A percentile compares a stretch with the other conserved stretches of the same genome.
phyloP scores from a whole-genome alignment of 2,888 invertebrate genomes.

The Pollenia angustigena region DNA sequence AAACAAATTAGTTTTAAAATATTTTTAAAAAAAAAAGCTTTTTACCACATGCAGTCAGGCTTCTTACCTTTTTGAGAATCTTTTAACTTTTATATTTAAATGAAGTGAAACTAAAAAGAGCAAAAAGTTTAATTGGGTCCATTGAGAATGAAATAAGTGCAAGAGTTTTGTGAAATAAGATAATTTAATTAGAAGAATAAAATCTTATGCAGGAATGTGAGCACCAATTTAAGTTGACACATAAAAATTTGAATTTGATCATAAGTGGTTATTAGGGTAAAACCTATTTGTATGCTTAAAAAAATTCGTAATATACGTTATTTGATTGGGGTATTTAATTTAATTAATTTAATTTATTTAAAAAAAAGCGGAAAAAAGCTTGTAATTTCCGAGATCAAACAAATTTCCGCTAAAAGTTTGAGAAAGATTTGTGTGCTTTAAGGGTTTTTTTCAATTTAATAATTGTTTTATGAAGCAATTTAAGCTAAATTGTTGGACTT shows the following conservation, averaged over 20 bases:
- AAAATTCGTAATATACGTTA: too few relatives aligned
- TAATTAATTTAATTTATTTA: too few relatives aligned
- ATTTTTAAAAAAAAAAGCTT: conserved; percentile 29
- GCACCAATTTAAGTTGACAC: background rate
- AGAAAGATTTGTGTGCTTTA: too few relatives aligned
- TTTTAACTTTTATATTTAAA: conserved; percentile 14
- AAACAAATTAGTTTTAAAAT: conserved; percentile 41
- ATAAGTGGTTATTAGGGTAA: background rate
- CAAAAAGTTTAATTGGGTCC: conserved; percentile 16
- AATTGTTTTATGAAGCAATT: too few relatives aligned
- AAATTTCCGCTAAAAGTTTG: too few relatives aligned
- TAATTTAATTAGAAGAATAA: conserved; percentile 52
- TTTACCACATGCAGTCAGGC: conserved; percentile 31
- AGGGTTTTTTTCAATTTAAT: too few relatives aligned
- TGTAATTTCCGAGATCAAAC: too few relatives aligned
- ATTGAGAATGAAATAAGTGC: conserved; percentile 9
- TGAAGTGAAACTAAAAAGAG: conserved; percentile 6
- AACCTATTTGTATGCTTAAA: too few relatives aligned
- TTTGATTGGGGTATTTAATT: too few relatives aligned
- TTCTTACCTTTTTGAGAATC: conserved; percentile 20
- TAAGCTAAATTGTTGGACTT: too few relatives aligned
- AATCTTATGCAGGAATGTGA: conserved; percentile 10
- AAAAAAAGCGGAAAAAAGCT: too few relatives aligned
- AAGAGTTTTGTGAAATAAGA: conserved; percentile 34
- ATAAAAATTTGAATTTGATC: conserved; percentile 1